These are phyloP conservation scores for Acanthopagrus latus DNA, from an alignment of 2,797 vertebrate genomes.

Conservation along the genomic window DNA sequence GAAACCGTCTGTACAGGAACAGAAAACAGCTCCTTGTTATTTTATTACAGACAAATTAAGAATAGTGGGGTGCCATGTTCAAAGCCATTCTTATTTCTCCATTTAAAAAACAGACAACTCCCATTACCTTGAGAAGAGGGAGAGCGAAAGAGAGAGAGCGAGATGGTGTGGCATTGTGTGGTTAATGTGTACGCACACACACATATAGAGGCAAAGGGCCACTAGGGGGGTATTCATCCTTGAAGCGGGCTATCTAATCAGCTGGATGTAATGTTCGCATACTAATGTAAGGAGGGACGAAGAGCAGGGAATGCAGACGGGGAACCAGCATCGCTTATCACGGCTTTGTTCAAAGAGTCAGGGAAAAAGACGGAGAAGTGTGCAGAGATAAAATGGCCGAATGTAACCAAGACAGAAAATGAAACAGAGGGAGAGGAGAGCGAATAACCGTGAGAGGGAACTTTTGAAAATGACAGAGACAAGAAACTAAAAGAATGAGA, in stretches of 20 bases:
- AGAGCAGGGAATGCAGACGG: slow-evolving; percentile 59
- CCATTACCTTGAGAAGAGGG: slow-evolving; percentile 65
- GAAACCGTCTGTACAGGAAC: neutral
- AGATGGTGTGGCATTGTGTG: slow-evolving; percentile 32
- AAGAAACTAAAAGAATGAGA: slow-evolving; percentile 25
- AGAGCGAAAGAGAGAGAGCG: slow-evolving; percentile 36
- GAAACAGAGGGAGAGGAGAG: slow-evolving; percentile 36
- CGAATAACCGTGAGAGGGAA: slow-evolving; percentile 30
- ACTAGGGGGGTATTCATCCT: slow-evolving; percentile 80
- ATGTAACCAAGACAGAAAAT: slow-evolving; percentile 63
- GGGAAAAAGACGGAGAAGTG: slow-evolving; percentile 42
- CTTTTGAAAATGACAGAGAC: slow-evolving; percentile 30
- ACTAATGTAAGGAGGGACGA: slow-evolving; percentile 74
- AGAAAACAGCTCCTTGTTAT: slow-evolving; percentile 30
- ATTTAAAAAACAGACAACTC: slow-evolving; percentile 71
- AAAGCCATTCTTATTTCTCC: slow-evolving; percentile 68
- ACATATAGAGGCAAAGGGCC: slow-evolving; percentile 42
- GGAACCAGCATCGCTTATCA: slow-evolving; percentile 68
- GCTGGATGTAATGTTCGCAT: slow-evolving; percentile 80
- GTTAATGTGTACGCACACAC: slow-evolving; percentile 23
- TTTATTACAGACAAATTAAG: slow-evolving; percentile 54
- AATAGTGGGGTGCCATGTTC: slow-evolving; percentile 30
- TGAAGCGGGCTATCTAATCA: slow-evolving; percentile 84
- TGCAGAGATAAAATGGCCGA: slow-evolving; percentile 56
- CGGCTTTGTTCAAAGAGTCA: slow-evolving; percentile 74